phyloP scores from a whole-genome alignment of 2,113 vertebrate species.

The Chloropsis hardwickii region DNA sequence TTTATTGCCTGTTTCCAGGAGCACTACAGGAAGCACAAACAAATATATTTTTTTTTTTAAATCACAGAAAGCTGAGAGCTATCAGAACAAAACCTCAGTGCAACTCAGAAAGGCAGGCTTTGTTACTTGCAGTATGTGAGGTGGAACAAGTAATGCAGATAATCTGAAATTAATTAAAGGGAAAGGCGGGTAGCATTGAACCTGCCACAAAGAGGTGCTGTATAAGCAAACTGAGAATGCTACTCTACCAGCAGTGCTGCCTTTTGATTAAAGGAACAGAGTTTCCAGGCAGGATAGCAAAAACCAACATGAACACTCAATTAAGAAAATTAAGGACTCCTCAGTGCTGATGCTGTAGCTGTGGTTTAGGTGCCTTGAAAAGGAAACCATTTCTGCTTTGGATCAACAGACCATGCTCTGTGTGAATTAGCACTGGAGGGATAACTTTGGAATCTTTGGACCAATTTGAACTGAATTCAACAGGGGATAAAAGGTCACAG shows the following conservation, averaged over 20 bases:
- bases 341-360: neutral
- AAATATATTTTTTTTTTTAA: neutral
- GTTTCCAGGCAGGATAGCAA: neutral
- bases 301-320: neutral
- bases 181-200: neutral
- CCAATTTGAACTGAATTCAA: neutral
- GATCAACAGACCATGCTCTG: neutral
- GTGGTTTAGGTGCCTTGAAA: neutral
- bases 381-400: neutral
- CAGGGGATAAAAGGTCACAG: neutral
- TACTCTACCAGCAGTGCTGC: neutral
- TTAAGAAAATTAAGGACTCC: neutral
- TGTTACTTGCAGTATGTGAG: neutral
- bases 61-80: neutral
- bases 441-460: neutral
- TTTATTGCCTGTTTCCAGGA: neutral
- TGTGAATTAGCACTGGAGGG: neutral
- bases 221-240: neutral
- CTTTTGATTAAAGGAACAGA: neutral
- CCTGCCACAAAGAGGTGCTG: neutral
- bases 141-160: neutral
- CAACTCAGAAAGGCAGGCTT: neutral
- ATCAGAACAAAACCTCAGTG: neutral
- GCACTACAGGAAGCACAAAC: neutral
- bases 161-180: slow-evolving; percentile 55